Evolutionary conservation across 2,113 vertebrate genomes (phyloP).

Genomic region (Megalops atlanticus): DNA sequence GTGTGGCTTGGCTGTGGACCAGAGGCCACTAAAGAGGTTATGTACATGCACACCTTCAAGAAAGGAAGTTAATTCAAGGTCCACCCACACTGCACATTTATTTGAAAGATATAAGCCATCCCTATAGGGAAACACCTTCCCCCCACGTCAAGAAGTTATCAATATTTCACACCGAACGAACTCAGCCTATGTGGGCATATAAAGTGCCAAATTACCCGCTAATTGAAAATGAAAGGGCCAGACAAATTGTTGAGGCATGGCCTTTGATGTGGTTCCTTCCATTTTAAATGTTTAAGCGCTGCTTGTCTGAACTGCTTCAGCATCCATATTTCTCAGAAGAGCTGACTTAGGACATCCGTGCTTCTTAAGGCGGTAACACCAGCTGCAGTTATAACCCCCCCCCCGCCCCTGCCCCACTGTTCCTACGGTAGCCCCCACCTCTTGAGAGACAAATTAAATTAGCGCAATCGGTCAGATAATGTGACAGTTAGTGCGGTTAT

Average conservation of each 20-base stretch:
- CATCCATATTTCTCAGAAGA: conserved; percentile 25
- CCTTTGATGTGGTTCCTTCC: conserved; percentile 63
- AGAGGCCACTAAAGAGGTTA: background rate
- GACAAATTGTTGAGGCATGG: conserved; percentile 40
- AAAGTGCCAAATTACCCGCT: conserved; percentile 55
- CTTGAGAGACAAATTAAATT: conserved; percentile 49
- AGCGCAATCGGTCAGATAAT: conserved; percentile 41
- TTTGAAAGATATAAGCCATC: conserved; percentile 54
- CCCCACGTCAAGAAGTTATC: conserved; percentile 53
- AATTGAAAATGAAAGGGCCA: conserved; percentile 57
- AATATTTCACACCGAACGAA: conserved; percentile 58
- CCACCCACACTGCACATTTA: conserved; percentile 3
- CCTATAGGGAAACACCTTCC: conserved; percentile 40
- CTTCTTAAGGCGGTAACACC: background rate
- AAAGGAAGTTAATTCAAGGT: conserved; percentile 8
- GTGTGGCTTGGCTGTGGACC: background rate
- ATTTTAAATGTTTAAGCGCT: conserved; percentile 66
- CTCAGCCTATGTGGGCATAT: conserved; percentile 53
- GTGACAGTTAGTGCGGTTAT: conserved; percentile 15
- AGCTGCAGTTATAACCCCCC: background rate
- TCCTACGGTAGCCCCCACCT: too few relatives aligned
- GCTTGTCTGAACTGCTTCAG: conserved; percentile 50
- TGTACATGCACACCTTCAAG: background rate
- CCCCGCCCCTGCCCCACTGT: background rate
- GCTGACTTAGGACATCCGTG: conserved; percentile 12